Base-by-base conservation (phyloP, 2,113 vertebrate species). In the Pseudois nayaur region DNA sequence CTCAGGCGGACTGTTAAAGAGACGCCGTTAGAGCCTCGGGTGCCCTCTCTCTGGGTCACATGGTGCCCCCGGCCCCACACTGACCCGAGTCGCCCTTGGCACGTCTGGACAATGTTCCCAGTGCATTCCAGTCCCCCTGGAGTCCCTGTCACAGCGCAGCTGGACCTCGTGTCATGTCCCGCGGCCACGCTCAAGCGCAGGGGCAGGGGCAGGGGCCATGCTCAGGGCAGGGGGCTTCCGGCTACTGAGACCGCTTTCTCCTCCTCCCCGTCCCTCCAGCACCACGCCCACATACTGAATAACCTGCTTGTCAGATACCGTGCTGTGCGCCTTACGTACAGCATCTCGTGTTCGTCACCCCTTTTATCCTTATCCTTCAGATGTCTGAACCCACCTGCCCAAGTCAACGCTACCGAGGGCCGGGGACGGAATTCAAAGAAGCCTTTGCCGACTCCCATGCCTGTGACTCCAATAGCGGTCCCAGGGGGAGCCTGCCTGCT, bases 261-360 rank as follows among this genome's bases (percentile, higher is more conserved):
- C 19, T 45, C 10, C 33, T 36, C 50, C 3, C 14, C 50, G 8
- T 19, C 31, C 48, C 10, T 6, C 13, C 31, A 13, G 48, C 48
- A 64, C 19, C 0, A 0, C 12, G 74, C 45, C 54, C 43, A 45
- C 36, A n/a, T 23, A 8, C 2, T 40, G 36, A 71, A n/a, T 1
- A 33, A 7, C 1, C 48, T 79, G 23, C 31, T 59, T 55, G 33
- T 89, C 54, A 40, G 64, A 86, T 17, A 60, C 0, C 21, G 54
- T n/a, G 31, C n/a, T 43, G 17, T 17, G 16, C 29, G 57, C 43
- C 71, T 67, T 17, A 45, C 4, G 33, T 4, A 50, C 8, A 6
- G 17, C 23, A 29, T 74, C 59, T 95, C 82, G 79, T 71, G 12
- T n/a, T 91, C 25, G 17, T 29, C 17, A 36, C 45, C 92, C 3